Evolutionary conservation across 2,888 invertebrate genomes (phyloP).

Genomic region (Sphaeridia pumilis): DNA sequence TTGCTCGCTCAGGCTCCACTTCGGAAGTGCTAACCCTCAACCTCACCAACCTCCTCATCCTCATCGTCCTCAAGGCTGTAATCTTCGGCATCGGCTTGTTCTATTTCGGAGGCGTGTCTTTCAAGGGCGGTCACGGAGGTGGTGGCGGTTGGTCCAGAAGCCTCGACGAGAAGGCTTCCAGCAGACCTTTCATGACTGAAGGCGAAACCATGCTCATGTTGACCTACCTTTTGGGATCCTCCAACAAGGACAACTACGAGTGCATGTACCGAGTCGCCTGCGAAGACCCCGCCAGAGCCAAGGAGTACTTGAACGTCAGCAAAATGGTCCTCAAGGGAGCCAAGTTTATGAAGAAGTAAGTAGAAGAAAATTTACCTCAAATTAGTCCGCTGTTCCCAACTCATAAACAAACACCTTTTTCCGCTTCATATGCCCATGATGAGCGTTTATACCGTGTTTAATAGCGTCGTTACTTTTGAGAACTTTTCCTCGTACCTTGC

Average conservation of each 20-base stretch:
- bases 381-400: too few relatives aligned
- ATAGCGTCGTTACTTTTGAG: too few relatives aligned
- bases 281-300: conserved; percentile 57
- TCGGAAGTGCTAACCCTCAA: conserved; percentile 64
- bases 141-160: conserved; percentile 42
- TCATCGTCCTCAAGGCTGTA: conserved; percentile 66
- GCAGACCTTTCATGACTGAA: conserved; percentile 46
- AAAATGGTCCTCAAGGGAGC: conserved; percentile 60
- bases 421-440: too few relatives aligned
- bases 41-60: conserved; percentile 64
- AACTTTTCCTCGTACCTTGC: too few relatives aligned
- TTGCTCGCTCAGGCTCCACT: conserved; percentile 35
- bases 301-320: conserved; percentile 63
- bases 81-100: conserved; percentile 66
- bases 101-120: conserved; percentile 37
- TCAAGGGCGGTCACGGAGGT: conserved; percentile 39
- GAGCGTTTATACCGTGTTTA: too few relatives aligned
- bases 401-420: too few relatives aligned
- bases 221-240: conserved; percentile 54
- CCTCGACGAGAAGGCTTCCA: conserved; percentile 26
- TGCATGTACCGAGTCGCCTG: conserved; percentile 68
- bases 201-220: conserved; percentile 60
- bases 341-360: conserved; percentile 55
- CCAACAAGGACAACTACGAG: conserved; percentile 50
- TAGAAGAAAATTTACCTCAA: too few relatives aligned